These are phyloP conservation scores for Ondatra zibethicus DNA, from an alignment of 2,113 vertebrate species.

Conservation along the genomic window DNA sequence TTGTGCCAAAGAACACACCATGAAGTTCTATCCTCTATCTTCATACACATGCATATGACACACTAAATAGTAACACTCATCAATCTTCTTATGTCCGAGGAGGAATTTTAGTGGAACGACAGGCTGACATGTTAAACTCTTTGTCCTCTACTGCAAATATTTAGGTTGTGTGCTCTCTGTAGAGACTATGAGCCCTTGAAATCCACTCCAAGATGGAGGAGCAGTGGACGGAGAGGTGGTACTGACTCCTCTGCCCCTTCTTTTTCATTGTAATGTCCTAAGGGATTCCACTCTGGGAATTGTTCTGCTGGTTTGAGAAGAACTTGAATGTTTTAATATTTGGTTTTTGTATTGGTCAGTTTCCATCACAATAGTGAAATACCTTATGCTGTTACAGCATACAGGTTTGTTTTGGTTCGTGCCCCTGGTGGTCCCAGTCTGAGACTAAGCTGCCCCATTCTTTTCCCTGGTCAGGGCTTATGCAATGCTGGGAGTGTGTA, in stretches of 20 bases:
- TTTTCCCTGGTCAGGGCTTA: background rate
- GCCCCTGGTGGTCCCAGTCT: background rate
- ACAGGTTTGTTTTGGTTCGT: background rate
- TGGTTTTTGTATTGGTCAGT: background rate
- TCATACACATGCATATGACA: background rate
- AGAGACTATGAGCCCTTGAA: background rate
- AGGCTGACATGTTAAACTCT: background rate
- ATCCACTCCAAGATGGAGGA: background rate
- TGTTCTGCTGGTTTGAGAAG: background rate
- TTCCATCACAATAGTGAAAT: background rate
- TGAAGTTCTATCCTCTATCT: constrained; percentile 6
- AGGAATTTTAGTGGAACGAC: constrained; percentile 50
- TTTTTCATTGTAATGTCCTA: background rate
- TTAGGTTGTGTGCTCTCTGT: background rate
- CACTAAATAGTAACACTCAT: constrained; percentile 60
- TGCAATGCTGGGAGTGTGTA: background rate
- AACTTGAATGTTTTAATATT: background rate
- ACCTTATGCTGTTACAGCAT: background rate
- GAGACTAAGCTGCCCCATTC: background rate
- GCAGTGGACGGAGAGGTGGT: accelerated
- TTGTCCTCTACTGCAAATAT: background rate
- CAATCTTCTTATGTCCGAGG: constrained; percentile 38
- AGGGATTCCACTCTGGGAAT: background rate
- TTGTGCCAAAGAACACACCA: background rate
- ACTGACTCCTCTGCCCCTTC: background rate